Conservation (phyloP, 2,888 invertebrate genomes). For the Argynnis bischoffii region DNA sequence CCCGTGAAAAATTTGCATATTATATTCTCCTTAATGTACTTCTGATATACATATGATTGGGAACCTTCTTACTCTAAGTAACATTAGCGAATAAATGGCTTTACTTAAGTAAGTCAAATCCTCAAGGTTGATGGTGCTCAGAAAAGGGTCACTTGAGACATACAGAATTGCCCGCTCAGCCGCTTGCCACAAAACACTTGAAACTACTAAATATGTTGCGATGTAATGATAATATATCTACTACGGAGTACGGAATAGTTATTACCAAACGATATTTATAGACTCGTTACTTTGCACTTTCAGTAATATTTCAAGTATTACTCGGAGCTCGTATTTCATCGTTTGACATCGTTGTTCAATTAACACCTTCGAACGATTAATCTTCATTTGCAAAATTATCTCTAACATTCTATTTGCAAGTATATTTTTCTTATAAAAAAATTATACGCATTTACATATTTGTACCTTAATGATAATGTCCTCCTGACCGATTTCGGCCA, state of each 20-base stretch:
- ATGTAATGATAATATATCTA: constrained; percentile 7
- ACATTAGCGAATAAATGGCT: constrained; percentile 5
- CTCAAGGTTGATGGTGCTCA: constrained; percentile 30
- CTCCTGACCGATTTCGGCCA: too few species aligned
- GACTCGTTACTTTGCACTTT: constrained; percentile 12
- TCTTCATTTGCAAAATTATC: background rate
- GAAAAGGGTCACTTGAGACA: constrained; percentile 30
- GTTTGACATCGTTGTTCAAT: background rate
- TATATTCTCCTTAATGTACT: background rate
- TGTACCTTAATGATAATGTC: too few species aligned
- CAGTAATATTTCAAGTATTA: constrained; percentile 5
- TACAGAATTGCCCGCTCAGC: constrained; percentile 31
- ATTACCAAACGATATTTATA: constrained; percentile 15
- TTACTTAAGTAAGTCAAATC: constrained; percentile 14
- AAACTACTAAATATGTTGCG: constrained; percentile 22
- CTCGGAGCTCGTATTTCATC: constrained; percentile 5
- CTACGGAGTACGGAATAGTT: constrained; percentile 1
- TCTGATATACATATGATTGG: background rate
- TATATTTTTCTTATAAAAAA: too few species aligned
- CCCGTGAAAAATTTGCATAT: too few species aligned
- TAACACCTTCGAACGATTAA: background rate
- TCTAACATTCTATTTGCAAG: background rate
- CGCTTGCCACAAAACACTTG: constrained; percentile 20
- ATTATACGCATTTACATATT: too few species aligned
- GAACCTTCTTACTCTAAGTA: background rate